A percentile compares a stretch with the other conserved stretches of the same genome.
phyloP scores from a whole-genome alignment of 2,888 invertebrate species.

The Troglohyphantes excavatus region DNA sequence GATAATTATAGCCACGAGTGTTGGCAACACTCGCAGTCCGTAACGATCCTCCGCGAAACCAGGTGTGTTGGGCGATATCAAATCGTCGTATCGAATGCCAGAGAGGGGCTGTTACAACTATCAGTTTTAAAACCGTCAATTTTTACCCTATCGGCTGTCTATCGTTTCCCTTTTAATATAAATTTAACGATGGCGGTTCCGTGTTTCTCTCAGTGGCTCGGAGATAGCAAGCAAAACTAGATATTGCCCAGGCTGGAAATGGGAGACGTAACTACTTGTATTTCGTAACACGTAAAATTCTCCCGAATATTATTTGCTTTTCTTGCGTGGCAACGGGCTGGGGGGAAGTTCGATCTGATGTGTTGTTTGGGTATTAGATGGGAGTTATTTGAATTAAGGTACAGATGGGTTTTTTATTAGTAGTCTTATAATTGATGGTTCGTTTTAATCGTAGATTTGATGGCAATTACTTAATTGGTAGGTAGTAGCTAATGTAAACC shows the following conservation, averaged over 20 bases:
- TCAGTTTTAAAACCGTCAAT: conserved; percentile 76
- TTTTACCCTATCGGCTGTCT: conserved; percentile 70
- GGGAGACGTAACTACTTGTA: conserved; percentile 49
- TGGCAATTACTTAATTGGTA: too few relatives aligned
- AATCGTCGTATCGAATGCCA: conserved; percentile 72
- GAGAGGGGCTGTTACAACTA: conserved; percentile 43
- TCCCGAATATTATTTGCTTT: conserved; percentile 34
- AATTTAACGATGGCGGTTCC: conserved; percentile 70
- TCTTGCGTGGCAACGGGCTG: background rate
- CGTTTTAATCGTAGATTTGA: too few relatives aligned
- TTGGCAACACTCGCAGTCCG: background rate
- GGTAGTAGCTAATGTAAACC: too few relatives aligned
- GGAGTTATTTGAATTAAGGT: conserved; percentile 14
- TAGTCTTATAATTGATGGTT: too few relatives aligned
- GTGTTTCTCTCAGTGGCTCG: conserved; percentile 9
- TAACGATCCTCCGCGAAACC: conserved; percentile 64
- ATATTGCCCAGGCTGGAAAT: conserved; percentile 3
- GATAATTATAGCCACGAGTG: conserved; percentile 69
- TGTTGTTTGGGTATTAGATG: conserved; percentile 12
- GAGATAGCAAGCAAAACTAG: conserved; percentile 51
- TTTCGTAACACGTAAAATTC: conserved; percentile 46
- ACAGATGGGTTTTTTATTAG: too few relatives aligned
- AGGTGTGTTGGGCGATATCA: conserved; percentile 66
- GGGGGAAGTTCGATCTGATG: conserved; percentile 13
- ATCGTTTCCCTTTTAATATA: conserved; percentile 74